These are phyloP conservation scores for Onychostruthus taczanowskii DNA, from an alignment of 2,113 vertebrate genomes.

Conservation along the genomic window DNA sequence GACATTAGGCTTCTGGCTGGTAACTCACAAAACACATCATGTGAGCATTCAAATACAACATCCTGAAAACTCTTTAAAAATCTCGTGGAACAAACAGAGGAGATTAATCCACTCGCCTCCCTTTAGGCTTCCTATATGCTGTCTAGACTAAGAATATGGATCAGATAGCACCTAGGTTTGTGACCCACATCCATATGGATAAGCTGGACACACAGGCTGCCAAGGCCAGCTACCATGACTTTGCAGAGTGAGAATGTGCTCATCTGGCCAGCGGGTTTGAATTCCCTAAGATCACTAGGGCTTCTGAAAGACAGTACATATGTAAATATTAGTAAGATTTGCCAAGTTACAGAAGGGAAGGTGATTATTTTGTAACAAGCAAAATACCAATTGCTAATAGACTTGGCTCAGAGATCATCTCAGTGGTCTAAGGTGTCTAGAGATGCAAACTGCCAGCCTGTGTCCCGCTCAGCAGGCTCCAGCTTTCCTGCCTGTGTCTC, in stretches of 20 bases:
- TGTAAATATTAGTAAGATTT: not conserved
- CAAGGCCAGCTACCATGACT: not conserved
- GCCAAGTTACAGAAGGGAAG: not conserved
- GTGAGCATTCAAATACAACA: rapidly evolving
- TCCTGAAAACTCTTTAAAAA: not conserved
- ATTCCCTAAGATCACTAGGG: not conserved
- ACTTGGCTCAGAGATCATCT: not conserved
- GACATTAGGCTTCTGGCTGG: not conserved
- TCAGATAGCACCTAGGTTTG: not conserved
- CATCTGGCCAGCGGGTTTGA: rapidly evolving
- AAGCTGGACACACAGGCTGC: not conserved
- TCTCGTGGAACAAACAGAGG: not conserved
- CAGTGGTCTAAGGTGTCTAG: not conserved
- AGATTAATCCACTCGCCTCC: rapidly evolving
- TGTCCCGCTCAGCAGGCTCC: not conserved
- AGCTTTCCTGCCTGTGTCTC: not conserved
- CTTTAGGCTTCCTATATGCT: not conserved
- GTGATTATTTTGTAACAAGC: not conserved
- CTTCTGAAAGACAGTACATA: not conserved
- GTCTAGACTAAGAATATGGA: not conserved
- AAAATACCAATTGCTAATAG: not conserved
- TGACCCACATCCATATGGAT: not conserved
- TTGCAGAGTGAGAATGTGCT: not conserved
- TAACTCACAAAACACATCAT: not conserved
- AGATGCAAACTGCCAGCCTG: not conserved